Percentiles rank a stretch among this genome's conserved stretches.
Evolutionary conservation across 2,797 vertebrate genomes (phyloP).

Genomic region (Luscinia megarhynchos): DNA sequence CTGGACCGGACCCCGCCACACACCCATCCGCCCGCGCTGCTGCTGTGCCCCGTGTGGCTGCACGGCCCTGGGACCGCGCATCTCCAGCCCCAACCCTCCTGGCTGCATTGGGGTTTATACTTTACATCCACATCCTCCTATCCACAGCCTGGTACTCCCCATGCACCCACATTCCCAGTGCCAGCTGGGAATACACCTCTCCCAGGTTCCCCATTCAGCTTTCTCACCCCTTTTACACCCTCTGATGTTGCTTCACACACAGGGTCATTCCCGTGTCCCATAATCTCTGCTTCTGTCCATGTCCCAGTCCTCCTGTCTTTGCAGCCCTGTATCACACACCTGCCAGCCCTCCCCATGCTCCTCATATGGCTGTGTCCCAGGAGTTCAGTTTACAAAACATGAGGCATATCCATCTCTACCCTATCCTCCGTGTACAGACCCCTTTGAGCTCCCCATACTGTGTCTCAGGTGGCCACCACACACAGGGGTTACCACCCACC

Average conservation of each 20-base stretch:
- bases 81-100: accelerated
- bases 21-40: neutral
- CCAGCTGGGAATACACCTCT: neutral
- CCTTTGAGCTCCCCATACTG: neutral
- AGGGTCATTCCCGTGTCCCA: neutral
- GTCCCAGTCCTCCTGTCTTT: too few relatives aligned
- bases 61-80: accelerated
- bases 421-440: neutral
- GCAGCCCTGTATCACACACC: neutral
- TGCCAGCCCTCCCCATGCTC: neutral
- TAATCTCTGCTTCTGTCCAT: neutral
- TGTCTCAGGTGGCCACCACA: neutral
- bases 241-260: neutral
- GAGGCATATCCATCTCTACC: neutral
- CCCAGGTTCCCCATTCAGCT: neutral
- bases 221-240: neutral
- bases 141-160: neutral
- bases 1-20: neutral
- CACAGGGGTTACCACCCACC: too few relatives aligned
- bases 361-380: accelerated
- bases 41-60: neutral
- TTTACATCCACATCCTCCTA: neutral
- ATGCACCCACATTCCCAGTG: neutral
- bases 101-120: neutral
- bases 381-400: neutral